Percentiles rank a stretch among this genome's conserved stretches.
These are phyloP conservation scores for Alfaro cultratus DNA, from an alignment of 2,797 vertebrate genomes.

Conservation along the genomic window DNA sequence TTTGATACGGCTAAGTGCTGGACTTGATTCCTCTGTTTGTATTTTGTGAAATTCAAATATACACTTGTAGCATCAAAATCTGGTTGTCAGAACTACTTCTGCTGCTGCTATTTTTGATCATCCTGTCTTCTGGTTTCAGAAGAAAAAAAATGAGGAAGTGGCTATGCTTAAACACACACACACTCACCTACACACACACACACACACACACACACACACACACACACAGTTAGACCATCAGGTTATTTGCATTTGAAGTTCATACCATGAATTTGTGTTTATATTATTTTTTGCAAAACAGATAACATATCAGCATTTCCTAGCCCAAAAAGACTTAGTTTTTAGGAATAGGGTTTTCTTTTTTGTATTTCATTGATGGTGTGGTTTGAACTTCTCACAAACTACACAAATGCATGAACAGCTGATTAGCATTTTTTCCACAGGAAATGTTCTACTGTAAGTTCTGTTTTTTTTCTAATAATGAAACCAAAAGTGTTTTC, in stretches of 20 bases:
- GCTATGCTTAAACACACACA: not conserved
- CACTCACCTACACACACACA: not conserved
- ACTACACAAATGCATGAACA: not conserved
- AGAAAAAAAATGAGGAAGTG: conserved; percentile 11
- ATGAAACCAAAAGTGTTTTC: not conserved
- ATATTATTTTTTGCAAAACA: not conserved
- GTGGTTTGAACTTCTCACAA: not conserved
- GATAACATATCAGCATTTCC: not conserved
- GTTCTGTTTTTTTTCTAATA: not conserved
- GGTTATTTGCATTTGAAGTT: not conserved
- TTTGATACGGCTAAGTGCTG: not conserved
- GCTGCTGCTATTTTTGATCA: not conserved
- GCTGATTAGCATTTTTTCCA: not conserved
- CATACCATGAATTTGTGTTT: not conserved
- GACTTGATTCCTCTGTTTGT: not conserved
- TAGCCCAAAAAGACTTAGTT: not conserved
- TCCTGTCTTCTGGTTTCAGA: not conserved
- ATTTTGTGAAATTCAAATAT: not conserved
- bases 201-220: not conserved
- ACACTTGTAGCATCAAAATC: not conserved
- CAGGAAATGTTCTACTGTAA: not conserved
- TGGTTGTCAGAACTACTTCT: not conserved
- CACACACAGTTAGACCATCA: not conserved
- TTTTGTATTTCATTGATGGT: not conserved
- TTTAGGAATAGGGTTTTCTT: not conserved